These are phyloP conservation scores for Anastrepha obliqua DNA, from an alignment of 1,140 invertebrate species.

Conservation along the genomic window DNA sequence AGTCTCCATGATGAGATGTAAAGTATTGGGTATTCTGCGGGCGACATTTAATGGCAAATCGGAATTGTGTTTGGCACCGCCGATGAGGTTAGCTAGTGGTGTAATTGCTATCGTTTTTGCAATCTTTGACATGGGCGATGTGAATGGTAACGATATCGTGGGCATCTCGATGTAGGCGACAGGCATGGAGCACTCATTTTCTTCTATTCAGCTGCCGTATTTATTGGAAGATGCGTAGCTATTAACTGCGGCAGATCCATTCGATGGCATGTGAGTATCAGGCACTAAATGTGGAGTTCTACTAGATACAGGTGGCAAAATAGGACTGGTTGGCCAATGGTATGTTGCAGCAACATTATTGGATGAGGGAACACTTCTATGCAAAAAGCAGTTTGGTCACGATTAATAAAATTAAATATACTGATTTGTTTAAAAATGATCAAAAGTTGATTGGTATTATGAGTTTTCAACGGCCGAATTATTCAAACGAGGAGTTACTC, in stretches of 20 bases:
- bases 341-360: conserved; percentile 79
- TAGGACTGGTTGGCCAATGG: conserved; percentile 84
- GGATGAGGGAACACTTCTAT: conserved; percentile 77
- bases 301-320: conserved; percentile 82
- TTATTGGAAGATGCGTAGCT: conserved; percentile 74
- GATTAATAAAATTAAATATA: conserved; percentile 57
- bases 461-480: background rate
- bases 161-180: conserved; percentile 67
- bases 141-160: conserved; percentile 43
- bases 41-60: conserved; percentile 10
- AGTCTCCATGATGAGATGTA: conserved; percentile 56
- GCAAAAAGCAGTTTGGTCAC: conserved; percentile 75
- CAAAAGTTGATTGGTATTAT: conserved; percentile 12
- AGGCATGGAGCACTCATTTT: conserved; percentile 72
- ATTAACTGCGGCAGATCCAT: conserved; percentile 74
- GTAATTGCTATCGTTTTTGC: conserved; percentile 54
- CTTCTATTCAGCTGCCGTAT: conserved; percentile 74
- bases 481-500: background rate
- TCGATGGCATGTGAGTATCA: conserved; percentile 78
- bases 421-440: conserved; percentile 39
- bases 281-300: conserved; percentile 84
- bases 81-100: conserved; percentile 52
- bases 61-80: conserved; percentile 18
- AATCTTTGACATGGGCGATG: conserved; percentile 9
- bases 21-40: background rate